These are phyloP conservation scores for Pogonomyrmex californicus DNA, from an alignment of 1,140 invertebrate species.

Conservation along the genomic window DNA sequence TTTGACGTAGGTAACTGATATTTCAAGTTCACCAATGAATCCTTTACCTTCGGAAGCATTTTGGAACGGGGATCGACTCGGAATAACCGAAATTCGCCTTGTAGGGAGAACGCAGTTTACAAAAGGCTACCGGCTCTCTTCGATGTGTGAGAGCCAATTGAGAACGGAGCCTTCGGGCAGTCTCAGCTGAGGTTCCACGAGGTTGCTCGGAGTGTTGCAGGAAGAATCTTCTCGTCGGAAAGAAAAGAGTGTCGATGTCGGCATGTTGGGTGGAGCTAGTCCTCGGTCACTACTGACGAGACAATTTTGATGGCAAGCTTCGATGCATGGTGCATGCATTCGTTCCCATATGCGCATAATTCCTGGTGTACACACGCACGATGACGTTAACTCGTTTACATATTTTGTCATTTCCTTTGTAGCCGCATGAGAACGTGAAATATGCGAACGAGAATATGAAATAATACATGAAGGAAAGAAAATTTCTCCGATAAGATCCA, in stretches of 20 bases:
- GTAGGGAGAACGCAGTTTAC: conserved; percentile 1
- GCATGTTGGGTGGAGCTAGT: not conserved
- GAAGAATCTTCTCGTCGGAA: not conserved
- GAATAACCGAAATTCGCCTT: conserved; percentile 40
- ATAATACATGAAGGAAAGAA: conserved; percentile 3
- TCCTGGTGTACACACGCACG: conserved; percentile 14
- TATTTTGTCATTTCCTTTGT: not conserved
- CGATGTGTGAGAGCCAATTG: conserved; percentile 46
- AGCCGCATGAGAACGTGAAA: not conserved
- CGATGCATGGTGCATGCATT: conserved; percentile 23
- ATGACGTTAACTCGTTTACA: conserved; percentile 22
- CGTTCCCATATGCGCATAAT: conserved; percentile 20
- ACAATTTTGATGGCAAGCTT: conserved; percentile 5
- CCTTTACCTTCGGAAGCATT: conserved; percentile 43
- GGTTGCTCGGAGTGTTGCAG: not conserved
- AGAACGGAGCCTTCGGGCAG: conserved; percentile 21
- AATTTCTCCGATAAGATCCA: not conserved
- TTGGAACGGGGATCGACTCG: conserved; percentile 8
- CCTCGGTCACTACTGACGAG: conserved; percentile 1
- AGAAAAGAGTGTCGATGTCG: conserved; percentile 22
- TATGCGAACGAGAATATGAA: no score
- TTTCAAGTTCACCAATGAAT: conserved; percentile 42
- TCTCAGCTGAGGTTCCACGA: conserved; percentile 45
- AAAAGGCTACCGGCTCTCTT: conserved; percentile 19
- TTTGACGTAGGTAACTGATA: conserved; percentile 25